phyloP scores from a whole-genome alignment of 2,888 invertebrate species.

The Chamaedrilus cognettii region DNA sequence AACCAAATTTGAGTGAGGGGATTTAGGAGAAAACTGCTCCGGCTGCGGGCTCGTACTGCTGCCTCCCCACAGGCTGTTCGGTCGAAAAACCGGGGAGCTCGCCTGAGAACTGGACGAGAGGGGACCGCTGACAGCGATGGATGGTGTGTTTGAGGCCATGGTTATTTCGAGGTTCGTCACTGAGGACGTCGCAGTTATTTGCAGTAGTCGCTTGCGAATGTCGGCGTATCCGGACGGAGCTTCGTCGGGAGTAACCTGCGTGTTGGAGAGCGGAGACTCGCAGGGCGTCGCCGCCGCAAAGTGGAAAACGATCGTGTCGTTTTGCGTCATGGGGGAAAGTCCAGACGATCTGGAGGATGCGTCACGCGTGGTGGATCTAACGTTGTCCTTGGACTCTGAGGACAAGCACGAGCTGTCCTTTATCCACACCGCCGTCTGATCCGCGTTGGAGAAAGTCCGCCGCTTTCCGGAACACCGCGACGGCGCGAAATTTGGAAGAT shows the following conservation, averaged over 20 bases:
- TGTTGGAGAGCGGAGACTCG: constrained; percentile 29
- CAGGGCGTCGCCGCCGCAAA: constrained; percentile 52
- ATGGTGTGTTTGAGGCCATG: background rate
- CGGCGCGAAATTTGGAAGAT: background rate
- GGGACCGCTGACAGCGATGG: background rate
- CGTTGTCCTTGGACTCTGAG: no score
- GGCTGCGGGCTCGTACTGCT: background rate
- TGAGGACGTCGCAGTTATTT: no score
- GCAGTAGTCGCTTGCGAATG: background rate
- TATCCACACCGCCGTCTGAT: constrained; percentile 1
- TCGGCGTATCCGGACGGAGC: background rate
- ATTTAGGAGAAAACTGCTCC: constrained; percentile 3
- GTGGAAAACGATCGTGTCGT: constrained; percentile 48
- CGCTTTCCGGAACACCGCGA: background rate
- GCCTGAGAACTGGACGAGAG: background rate
- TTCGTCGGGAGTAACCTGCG: no score
- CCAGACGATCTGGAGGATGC: no score
- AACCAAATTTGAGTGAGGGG: background rate
- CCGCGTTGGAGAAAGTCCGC: background rate
- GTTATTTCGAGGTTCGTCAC: no score
- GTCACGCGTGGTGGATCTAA: no score
- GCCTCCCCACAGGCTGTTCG: constrained; percentile 12
- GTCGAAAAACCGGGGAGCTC: constrained; percentile 10
- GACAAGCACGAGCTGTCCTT: constrained; percentile 4
- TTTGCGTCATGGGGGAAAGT: background rate